Evolutionary conservation across 2,113 vertebrate genomes (phyloP), one percentile per base, ranked within the genome.

Genomic region (Myrmecobius fasciatus): DNA sequence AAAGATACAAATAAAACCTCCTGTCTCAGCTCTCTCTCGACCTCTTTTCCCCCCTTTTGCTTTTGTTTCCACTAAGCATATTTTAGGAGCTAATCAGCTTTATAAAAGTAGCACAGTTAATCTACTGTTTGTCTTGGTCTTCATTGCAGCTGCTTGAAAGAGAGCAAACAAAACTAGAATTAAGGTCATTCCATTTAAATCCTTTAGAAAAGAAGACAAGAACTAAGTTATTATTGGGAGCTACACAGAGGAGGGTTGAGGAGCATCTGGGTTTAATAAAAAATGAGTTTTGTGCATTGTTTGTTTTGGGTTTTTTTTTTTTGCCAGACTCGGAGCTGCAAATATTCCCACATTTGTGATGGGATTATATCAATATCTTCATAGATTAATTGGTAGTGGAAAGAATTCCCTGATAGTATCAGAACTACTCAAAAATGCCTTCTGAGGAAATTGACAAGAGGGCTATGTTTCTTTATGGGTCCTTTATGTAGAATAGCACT

Each of bases 141-240:
- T 98, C 98, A 98, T 93, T 97, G 98, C 98, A 98, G 97, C 98
- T 98, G 98, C 98, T 98, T 98, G 98, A 98, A 75, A 98, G 98
- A 98, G 97, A 98, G 98, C 98, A 99, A 99, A 99, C 98, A 99
- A 98, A 98, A 98, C 91, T 92, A 98, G 98, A 98, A 98, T 98
- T 98, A 98, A 98, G 98, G 98, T 98, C 98, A 98, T 98, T 98
- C 98, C 98, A 98, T 98, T 99, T 98, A 98, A 98, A 98, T 98
- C 98, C 98, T 98, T 98, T 97, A 98, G 97, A 98, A 96, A 98
- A 97, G 98, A 98, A 98, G 97, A 97, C 97, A 98, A 98, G 97
- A 96, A 97, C 98, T 98, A 98, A 98, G 98, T 98, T 99, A 98
- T 98, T 98, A 96, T 96, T 97, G 93, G 98, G 97, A 98, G 98